Conservation (phyloP, 2,888 invertebrate genomes). For the Rugalucina vietnamica region DNA sequence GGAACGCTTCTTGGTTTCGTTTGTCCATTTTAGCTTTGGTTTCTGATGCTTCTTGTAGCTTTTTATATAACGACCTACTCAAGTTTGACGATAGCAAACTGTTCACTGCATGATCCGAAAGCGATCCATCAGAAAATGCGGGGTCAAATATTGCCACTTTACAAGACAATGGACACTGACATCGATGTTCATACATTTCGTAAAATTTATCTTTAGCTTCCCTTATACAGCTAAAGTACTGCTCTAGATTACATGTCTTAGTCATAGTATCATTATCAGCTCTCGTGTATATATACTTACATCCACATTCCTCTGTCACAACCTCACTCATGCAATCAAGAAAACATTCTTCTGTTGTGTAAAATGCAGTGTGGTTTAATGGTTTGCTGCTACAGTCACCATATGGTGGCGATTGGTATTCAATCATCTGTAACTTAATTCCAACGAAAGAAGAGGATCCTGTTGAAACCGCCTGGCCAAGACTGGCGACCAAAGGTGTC, state of each 20-base stretch:
- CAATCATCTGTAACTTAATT: conserved; percentile 65
- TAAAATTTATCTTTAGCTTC: conserved; percentile 36
- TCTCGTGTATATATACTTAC: conserved; percentile 64
- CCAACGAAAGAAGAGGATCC: conserved; percentile 75
- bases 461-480: conserved; percentile 74
- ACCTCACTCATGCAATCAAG: conserved; percentile 54
- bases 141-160: conserved; percentile 72
- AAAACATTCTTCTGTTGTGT: conserved; percentile 61
- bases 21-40: conserved; percentile 67
- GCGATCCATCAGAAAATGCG: conserved; percentile 74
- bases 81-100: conserved; percentile 58
- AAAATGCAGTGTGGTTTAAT: conserved; percentile 52
- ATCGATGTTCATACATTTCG: conserved; percentile 27
- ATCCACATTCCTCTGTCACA: conserved; percentile 47
- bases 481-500: conserved; percentile 69
- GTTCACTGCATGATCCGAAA: conserved; percentile 69
- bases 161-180: conserved; percentile 76
- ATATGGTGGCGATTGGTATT: conserved; percentile 57
- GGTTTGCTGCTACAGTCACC: conserved; percentile 57
- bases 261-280: no score
- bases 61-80: conserved; percentile 40
- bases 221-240: conserved; percentile 37
- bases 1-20: conserved; percentile 54
- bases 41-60: conserved; percentile 62
- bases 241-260: conserved; percentile 40